Evolutionary conservation across 2,888 invertebrate genomes (phyloP).

Genomic region (Lasioglossum lativentre): DNA sequence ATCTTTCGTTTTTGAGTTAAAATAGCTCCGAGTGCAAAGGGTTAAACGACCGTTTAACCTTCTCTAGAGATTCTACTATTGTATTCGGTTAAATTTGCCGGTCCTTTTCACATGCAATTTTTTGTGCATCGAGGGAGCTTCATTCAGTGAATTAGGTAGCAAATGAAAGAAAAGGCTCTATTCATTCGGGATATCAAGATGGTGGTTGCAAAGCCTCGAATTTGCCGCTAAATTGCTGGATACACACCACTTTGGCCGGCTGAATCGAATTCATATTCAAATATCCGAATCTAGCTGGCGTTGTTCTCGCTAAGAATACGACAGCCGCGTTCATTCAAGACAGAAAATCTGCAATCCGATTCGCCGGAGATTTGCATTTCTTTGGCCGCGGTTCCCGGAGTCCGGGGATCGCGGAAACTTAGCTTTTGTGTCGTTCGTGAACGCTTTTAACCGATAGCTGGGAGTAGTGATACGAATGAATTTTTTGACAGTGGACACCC

Average conservation of each 20-base stretch:
- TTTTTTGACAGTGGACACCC: not conserved
- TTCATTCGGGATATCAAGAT: not conserved
- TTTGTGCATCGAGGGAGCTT: not conserved
- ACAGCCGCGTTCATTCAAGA: not conserved
- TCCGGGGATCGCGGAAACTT: not conserved
- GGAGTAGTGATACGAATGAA: conserved; percentile 12
- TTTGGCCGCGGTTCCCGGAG: not conserved
- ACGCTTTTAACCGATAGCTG: conserved; percentile 12
- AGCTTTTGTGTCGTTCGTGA: conserved; percentile 12
- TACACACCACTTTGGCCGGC: not conserved
- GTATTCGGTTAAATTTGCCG: not conserved
- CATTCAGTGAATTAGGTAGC: not conserved
- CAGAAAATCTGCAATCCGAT: conserved; percentile 11
- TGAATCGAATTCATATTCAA: conserved; percentile 5
- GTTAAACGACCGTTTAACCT: too few relatives aligned
- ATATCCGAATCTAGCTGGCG: not conserved
- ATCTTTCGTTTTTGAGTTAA: too few relatives aligned
- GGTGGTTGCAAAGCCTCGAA: not conserved
- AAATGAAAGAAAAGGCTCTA: not conserved
- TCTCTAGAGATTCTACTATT: not conserved
- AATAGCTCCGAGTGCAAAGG: too few relatives aligned
- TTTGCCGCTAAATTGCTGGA: not conserved
- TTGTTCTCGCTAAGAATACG: conserved; percentile 3
- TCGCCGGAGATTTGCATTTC: conserved; percentile 32
- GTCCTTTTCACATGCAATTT: not conserved